phyloP scores from a whole-genome alignment of 2,797 vertebrate genomes.

The Malurus splendens region DNA sequence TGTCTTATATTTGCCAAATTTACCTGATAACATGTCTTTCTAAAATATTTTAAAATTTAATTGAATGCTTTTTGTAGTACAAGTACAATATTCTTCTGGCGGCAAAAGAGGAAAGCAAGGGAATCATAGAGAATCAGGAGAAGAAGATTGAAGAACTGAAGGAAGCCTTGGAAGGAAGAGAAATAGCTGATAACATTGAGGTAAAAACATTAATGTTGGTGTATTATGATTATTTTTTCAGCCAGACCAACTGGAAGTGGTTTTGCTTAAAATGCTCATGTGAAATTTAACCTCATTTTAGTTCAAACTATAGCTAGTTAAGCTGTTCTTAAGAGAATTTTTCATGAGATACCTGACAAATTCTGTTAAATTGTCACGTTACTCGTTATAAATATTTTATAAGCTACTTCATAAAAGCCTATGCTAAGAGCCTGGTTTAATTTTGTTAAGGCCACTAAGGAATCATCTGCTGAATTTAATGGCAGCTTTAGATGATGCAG shows the following conservation, averaged over 20 bases:
- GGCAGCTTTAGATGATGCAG: background rate
- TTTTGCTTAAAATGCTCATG: background rate
- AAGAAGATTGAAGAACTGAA: conserved; percentile 78
- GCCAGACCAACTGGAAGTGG: background rate
- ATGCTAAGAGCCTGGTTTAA: conserved; percentile 8
- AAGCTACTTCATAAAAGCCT: conserved; percentile 22
- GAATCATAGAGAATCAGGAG: conserved; percentile 71
- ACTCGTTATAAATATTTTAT: conserved; percentile 34
- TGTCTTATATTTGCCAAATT: background rate
- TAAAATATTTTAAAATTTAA: background rate
- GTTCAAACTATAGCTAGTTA: background rate
- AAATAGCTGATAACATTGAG: conserved; percentile 85
- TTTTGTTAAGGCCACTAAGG: conserved; percentile 28
- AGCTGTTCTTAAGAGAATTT: conserved; percentile 6
- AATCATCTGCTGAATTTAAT: conserved; percentile 27
- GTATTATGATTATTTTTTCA: background rate
- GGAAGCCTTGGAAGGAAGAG: conserved; percentile 76
- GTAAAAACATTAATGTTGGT: conserved; percentile 55
- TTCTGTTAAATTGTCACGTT: background rate
- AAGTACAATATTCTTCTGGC: conserved; percentile 77
- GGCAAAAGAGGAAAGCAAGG: conserved; percentile 77
- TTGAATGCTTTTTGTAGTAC: conserved; percentile 60
- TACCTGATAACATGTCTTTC: background rate
- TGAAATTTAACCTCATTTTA: background rate
- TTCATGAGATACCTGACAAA: conserved; percentile 23